phyloP scores from a whole-genome alignment of 2,888 invertebrate species.

The Tethea ocularis region DNA sequence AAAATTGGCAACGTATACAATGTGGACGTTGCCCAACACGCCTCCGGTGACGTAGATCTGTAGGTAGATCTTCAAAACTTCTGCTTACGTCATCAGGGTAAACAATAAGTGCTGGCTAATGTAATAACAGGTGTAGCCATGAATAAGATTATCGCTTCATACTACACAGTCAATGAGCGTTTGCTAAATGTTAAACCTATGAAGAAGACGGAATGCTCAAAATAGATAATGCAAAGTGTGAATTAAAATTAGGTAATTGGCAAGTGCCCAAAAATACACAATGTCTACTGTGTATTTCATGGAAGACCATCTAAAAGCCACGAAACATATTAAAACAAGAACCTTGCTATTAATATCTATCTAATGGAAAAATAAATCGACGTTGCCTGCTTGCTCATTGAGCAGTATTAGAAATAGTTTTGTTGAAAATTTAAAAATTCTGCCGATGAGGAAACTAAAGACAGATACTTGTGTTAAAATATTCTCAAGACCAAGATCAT shows the following conservation, averaged over 20 bases:
- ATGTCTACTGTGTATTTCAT: slow-evolving; percentile 16
- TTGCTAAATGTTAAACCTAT: slow-evolving; percentile 14
- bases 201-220: slow-evolving; percentile 18
- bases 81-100: slow-evolving; percentile 26
- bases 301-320: neutral
- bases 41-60: slow-evolving; percentile 56
- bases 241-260: slow-evolving; percentile 43
- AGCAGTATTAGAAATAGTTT: neutral
- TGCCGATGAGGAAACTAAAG: neutral
- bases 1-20: slow-evolving; percentile 46
- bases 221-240: slow-evolving; percentile 22
- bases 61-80: slow-evolving; percentile 31
- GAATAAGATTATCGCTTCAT: neutral
- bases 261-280: slow-evolving; percentile 40
- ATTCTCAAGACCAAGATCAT: neutral
- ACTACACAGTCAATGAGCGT: slow-evolving; percentile 19
- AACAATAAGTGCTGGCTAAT: slow-evolving; percentile 26
- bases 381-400: neutral
- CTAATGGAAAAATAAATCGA: neutral
- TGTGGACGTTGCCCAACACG: slow-evolving; percentile 60
- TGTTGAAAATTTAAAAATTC: neutral
- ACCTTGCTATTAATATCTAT: neutral
- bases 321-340: neutral
- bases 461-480: neutral
- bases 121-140: neutral